A percentile compares a stretch with the other conserved stretches of the same genome.
Evolutionary conservation across 2,797 vertebrate genomes (phyloP).

Genomic region (Argyrosomus regius): DNA sequence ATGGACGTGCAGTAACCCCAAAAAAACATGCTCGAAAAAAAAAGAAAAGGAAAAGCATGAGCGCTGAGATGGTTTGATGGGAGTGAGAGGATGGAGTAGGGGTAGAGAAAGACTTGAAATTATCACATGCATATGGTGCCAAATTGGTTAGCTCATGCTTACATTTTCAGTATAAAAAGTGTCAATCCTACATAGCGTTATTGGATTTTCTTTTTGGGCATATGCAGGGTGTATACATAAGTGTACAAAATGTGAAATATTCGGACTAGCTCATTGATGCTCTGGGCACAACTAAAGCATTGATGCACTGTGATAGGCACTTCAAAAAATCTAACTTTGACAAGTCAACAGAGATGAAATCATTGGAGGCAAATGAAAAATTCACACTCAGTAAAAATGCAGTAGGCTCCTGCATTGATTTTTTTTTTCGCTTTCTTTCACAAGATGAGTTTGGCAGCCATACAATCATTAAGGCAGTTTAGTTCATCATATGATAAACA

Average conservation of each 20-base stretch:
- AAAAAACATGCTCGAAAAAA: constrained; percentile 58
- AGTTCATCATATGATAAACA: constrained; percentile 71
- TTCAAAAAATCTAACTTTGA: constrained; percentile 72
- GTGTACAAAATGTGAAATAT: constrained; percentile 46
- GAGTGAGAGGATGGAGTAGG: constrained; percentile 46
- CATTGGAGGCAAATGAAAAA: constrained; percentile 74
- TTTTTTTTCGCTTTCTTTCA: constrained; percentile 30
- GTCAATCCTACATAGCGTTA: constrained; percentile 7
- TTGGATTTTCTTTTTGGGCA: constrained; percentile 20
- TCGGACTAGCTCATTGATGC: constrained; percentile 58
- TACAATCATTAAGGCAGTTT: constrained; percentile 72
- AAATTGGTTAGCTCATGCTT: constrained; percentile 57
- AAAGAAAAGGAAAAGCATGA: constrained; percentile 29
- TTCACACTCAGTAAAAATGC: constrained; percentile 72
- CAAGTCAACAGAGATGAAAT: constrained; percentile 73
- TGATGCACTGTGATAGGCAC: constrained; percentile 69
- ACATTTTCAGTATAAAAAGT: constrained; percentile 1
- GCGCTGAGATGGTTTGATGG: constrained; percentile 41
- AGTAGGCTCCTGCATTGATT: constrained; percentile 71
- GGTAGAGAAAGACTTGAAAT: constrained; percentile 32
- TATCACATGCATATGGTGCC: constrained; percentile 68
- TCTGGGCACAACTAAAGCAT: constrained; percentile 60
- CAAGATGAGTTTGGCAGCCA: constrained; percentile 64
- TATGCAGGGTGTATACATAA: constrained; percentile 17
- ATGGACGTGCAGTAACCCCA: constrained; percentile 61